Evolutionary conservation across 92 coral and sea anemone species (phyloP).

Genomic region (Blastomussa wellsi): DNA sequence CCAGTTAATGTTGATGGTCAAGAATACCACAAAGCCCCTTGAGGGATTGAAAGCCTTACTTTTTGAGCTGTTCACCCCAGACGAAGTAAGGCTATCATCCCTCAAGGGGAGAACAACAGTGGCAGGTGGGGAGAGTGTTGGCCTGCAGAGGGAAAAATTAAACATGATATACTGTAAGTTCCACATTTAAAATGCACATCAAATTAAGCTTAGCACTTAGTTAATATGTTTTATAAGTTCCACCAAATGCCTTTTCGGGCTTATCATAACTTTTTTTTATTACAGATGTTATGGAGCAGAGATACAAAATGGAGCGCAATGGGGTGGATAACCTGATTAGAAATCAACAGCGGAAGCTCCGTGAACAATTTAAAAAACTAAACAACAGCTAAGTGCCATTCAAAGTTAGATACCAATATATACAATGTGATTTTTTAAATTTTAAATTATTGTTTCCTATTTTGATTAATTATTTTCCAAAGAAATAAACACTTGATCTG

Average conservation of each 20-base stretch:
- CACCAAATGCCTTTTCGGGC: neutral
- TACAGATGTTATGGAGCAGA: conserved; percentile 28
- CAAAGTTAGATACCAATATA: neutral
- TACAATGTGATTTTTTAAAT: neutral
- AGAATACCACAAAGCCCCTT: conserved; percentile 37
- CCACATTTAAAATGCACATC: neutral
- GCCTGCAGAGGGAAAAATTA: conserved; percentile 36
- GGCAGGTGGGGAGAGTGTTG: conserved; percentile 37
- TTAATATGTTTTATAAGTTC: conserved; percentile 6
- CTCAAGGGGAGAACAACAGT: conserved; percentile 44
- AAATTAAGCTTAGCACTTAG: neutral
- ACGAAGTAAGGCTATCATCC: conserved; percentile 39
- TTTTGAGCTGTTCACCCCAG: conserved; percentile 25
- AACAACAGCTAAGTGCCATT: conserved; percentile 22
- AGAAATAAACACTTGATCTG: too few relatives aligned
- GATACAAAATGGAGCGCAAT: conserved; percentile 5
- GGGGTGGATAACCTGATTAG: conserved; percentile 32
- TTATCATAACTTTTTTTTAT: neutral
- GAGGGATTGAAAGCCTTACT: conserved; percentile 42
- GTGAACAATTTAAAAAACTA: conserved; percentile 26
- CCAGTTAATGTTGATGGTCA: conserved; percentile 1
- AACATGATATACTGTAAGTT: conserved; percentile 34
- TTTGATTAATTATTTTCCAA: too few relatives aligned
- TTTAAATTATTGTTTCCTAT: conserved; percentile 1
- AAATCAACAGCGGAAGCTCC: conserved; percentile 37